phyloP scores from a whole-genome alignment of 2,113 vertebrate genomes.

The Progne subis region DNA sequence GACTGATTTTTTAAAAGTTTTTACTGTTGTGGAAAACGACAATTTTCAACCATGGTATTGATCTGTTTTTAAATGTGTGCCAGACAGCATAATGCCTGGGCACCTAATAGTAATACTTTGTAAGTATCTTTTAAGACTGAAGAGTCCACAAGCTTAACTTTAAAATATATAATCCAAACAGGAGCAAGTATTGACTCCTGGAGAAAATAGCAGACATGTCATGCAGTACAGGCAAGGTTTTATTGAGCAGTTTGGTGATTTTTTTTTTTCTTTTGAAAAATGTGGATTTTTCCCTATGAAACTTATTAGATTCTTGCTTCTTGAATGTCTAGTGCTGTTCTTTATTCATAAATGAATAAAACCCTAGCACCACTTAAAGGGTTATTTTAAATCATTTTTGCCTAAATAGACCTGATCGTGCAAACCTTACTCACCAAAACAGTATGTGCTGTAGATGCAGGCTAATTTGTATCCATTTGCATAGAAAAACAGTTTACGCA shows the following conservation, averaged over 20 bases:
- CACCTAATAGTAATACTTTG: conserved; percentile 9
- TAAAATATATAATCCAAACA: not conserved
- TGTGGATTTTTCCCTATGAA: not conserved
- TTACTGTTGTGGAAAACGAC: not conserved
- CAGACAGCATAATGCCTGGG: not conserved
- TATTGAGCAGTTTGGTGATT: not conserved
- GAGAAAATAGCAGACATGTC: not conserved
- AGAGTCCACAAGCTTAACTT: not conserved
- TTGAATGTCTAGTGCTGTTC: not conserved
- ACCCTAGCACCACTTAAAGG: not conserved
- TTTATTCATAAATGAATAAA: not conserved
- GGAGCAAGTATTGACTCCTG: not conserved
- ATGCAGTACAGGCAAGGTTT: not conserved
- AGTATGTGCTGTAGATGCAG: conserved; percentile 4
- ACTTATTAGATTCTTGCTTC: not conserved
- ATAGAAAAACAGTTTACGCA: not conserved
- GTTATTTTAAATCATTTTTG: not conserved
- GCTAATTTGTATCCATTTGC: not conserved
- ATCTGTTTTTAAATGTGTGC: not conserved
- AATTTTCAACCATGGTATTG: not conserved
- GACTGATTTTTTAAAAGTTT: not conserved
- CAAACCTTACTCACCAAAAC: not conserved
- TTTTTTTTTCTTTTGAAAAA: not conserved
- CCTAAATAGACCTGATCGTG: not conserved
- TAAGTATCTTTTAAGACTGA: conserved; percentile 21